These are phyloP conservation scores for Lomographa bimaculata DNA, from an alignment of 2,888 invertebrate genomes.

Conservation along the genomic window DNA sequence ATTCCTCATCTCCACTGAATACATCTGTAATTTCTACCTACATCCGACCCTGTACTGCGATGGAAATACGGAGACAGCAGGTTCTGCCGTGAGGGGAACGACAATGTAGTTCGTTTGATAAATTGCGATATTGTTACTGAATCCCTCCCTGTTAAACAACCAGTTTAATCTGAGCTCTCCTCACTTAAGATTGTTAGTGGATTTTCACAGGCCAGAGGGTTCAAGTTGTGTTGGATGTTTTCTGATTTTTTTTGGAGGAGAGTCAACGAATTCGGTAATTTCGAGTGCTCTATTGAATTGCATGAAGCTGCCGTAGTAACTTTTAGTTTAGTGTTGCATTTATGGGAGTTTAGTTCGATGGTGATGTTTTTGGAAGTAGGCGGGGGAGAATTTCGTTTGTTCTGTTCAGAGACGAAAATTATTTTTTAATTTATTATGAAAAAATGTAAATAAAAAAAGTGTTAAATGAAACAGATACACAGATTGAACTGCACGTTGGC, in stretches of 20 bases:
- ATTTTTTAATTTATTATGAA: no score
- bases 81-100: conserved; percentile 52
- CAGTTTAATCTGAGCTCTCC: conserved; percentile 35
- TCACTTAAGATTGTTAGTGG: conserved; percentile 11
- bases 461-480: no score
- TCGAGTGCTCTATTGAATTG: conserved; percentile 51
- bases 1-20: conserved; percentile 7
- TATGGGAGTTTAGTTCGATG: conserved; percentile 18
- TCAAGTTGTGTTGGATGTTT: conserved; percentile 34
- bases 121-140: conserved; percentile 77
- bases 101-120: conserved; percentile 80
- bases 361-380: conserved; percentile 8
- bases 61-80: conserved; percentile 36
- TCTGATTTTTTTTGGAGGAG: conserved; percentile 38
- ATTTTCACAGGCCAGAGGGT: conserved; percentile 14
- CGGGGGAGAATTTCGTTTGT: not conserved
- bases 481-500: no score
- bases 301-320: conserved; percentile 33
- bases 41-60: conserved; percentile 42
- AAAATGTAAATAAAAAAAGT: no score
- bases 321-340: conserved; percentile 31
- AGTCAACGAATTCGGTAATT: conserved; percentile 54
- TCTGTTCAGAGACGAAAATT: no score
- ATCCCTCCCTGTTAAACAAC: conserved; percentile 53
- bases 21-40: conserved; percentile 23